These are phyloP conservation scores for Chaenocephalus aceratus DNA, from an alignment of 2,113 vertebrate genomes.

Conservation along the genomic window DNA sequence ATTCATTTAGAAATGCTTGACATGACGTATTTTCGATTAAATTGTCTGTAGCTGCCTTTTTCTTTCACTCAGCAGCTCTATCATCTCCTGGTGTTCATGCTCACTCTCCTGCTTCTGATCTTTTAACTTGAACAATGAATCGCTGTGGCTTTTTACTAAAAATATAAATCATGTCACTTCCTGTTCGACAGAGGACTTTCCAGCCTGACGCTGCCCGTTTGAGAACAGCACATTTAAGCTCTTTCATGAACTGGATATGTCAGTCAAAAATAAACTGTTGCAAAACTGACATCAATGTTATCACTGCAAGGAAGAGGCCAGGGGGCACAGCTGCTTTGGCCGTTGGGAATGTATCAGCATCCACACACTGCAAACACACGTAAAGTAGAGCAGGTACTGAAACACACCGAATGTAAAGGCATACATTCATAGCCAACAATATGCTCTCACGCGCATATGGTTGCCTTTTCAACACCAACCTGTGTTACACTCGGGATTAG, in stretches of 20 bases:
- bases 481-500: slow-evolving; percentile 81
- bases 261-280: slow-evolving; percentile 42
- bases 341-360: slow-evolving; percentile 29
- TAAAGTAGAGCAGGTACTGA: slow-evolving; percentile 29
- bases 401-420: neutral
- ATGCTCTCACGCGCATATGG: neutral
- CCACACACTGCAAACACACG: slow-evolving; percentile 10
- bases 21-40: too few species aligned
- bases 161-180: slow-evolving; percentile 27
- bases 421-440: slow-evolving; percentile 5
- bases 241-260: slow-evolving; percentile 53
- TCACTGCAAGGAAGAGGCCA: slow-evolving; percentile 35
- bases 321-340: slow-evolving; percentile 42
- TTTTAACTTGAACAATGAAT: neutral
- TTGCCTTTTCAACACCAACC: slow-evolving; percentile 53
- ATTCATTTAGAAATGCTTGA: too few species aligned
- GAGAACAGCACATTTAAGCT: slow-evolving; percentile 22
- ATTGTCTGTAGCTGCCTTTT: neutral
- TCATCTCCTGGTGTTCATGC: neutral
- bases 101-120: neutral
- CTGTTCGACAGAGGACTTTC: slow-evolving; percentile 15
- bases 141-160: neutral
- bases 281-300: slow-evolving; percentile 43
- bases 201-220: slow-evolving; percentile 39
- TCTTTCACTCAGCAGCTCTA: neutral